Evolutionary conservation across 2,888 invertebrate species (phyloP).

Genomic region (Erpobdella octoculata): DNA sequence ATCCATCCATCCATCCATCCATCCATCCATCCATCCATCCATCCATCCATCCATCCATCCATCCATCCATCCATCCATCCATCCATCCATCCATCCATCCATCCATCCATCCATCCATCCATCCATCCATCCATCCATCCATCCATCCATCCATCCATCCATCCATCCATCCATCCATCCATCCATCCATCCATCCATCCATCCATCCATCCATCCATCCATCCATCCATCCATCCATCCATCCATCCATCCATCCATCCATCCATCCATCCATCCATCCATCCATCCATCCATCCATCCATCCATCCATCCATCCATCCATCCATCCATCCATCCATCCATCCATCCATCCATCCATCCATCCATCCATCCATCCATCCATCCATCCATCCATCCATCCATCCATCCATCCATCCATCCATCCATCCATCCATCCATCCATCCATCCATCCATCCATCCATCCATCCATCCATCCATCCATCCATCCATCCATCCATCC

Average conservation of each 20-base stretch:
- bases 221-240: constrained; percentile 11
- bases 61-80: constrained; percentile 17
- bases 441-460: constrained; percentile 10
- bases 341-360: constrained; percentile 10
- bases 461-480: constrained; percentile 2
- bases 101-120: constrained; percentile 15
- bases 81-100: constrained; percentile 12
- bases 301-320: constrained; percentile 7
- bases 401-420: constrained; percentile 10
- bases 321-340: constrained; percentile 6
- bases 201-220: constrained; percentile 3
- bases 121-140: constrained; percentile 17
- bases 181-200: constrained; percentile 13
- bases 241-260: constrained; percentile 10
- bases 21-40: no score
- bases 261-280: background rate
- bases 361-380: background rate
- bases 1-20: no score
- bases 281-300: constrained; percentile 13
- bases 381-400: constrained; percentile 13
- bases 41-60: constrained; percentile 14
- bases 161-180: constrained; percentile 15
- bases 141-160: constrained; percentile 17
- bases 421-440: constrained; percentile 2
- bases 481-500: constrained; percentile 11